These are phyloP conservation scores for Allobates femoralis DNA, from an alignment of 2,797 vertebrate genomes.

Conservation along the genomic window DNA sequence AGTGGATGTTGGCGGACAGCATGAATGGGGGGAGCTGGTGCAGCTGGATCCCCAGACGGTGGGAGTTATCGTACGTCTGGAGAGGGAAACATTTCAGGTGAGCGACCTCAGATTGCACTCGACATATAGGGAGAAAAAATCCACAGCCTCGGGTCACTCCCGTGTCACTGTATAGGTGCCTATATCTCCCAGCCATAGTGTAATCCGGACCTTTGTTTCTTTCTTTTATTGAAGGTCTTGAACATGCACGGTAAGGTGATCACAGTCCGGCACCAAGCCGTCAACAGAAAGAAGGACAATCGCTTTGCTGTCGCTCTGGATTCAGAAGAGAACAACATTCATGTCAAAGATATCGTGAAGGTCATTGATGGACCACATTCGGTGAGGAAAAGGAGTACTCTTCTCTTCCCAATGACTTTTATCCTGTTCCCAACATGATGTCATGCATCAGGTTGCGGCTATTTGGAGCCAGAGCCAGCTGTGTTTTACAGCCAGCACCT, in stretches of 20 bases:
- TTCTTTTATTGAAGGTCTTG: conserved; percentile 77
- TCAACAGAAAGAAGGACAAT: conserved; percentile 93
- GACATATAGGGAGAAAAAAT: background rate
- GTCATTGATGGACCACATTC: conserved; percentile 96
- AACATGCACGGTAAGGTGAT: conserved; percentile 96
- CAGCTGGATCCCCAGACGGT: conserved; percentile 92
- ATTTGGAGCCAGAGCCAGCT: too few species aligned
- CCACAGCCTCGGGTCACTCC: too few species aligned
- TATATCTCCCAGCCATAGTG: too few species aligned
- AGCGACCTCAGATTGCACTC: background rate
- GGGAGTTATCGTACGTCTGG: conserved; percentile 91
- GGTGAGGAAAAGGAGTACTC: conserved; percentile 71
- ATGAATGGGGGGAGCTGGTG: conserved; percentile 96
- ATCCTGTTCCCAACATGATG: too few species aligned
- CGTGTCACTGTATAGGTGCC: background rate
- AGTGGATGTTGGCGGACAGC: conserved; percentile 92
- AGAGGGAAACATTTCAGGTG: conserved; percentile 96
- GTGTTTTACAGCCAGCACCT: too few species aligned
- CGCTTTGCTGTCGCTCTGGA: conserved; percentile 92
- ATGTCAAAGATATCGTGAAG: conserved; percentile 95
- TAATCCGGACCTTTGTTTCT: background rate
- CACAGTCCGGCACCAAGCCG: conserved; percentile 92
- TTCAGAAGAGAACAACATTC: conserved; percentile 97
- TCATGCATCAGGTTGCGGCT: too few species aligned
- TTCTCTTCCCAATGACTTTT: background rate